Base-by-base conservation (phyloP, 1,140 invertebrate species). In the Drosophila kanapiae region DNA sequence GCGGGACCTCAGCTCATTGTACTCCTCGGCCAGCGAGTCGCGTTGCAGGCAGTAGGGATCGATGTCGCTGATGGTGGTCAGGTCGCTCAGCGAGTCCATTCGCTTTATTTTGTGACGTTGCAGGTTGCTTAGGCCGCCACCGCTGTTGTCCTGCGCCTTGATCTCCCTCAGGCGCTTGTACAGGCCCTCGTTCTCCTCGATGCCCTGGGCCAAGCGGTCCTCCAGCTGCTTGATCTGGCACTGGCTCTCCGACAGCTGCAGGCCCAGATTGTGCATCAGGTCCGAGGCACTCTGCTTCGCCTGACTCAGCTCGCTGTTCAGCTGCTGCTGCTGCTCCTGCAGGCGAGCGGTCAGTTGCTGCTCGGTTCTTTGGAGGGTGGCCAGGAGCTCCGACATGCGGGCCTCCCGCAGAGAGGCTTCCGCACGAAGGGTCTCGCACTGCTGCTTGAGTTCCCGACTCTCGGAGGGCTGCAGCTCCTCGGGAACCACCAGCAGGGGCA, bases 21-120 rank as follows among this genome's bases (percentile, higher is more conserved):
- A 97, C 87, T 97, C 96, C 91, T 97, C 96, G 68, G 96, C 95
- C 14, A 97, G 93, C 74, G 95, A 96, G 75, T 97, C 96, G 78
- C 96, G 96, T 82, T 96, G 96, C 67, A 97, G 93, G 16, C 94
- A 93, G 78, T 96, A 96, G 18, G 97, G 93, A 93, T 97, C 95
- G 40, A 96, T 93, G 77, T 97, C 96, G 87, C 96, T 96, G 47
- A 97, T 95, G 72, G 97, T 97, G 3, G 96, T 96, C 40, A 97
- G 93, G 92, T 97, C 97, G 80, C 96, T 96, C 7, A 97, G 93
- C 13, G 96, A 97, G 80, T 96, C 96, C 63, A 96, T 95, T 65
- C 96, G 96, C 80, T 95, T 95, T 60, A 95, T 94, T 81, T 94
- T 93, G 58, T 92, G 81, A 14, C 87, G 87, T 27, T 92, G 87